Evolutionary conservation across 2,797 vertebrate species (phyloP), one percentile per base, ranked within the genome.

Genomic region (Mormyrus proboscirostris): DNA sequence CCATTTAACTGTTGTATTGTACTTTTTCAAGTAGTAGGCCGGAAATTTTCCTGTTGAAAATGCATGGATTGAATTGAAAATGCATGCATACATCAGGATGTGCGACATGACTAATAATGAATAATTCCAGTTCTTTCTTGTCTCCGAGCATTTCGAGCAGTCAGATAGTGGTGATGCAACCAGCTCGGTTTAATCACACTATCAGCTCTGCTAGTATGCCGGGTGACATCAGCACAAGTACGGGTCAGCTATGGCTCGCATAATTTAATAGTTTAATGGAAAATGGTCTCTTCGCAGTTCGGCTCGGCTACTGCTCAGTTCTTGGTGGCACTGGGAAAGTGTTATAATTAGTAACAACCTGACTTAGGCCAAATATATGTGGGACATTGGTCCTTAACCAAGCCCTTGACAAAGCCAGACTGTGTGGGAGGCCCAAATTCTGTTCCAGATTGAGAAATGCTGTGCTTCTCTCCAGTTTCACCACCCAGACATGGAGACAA

Each of bases 381-480:
- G 33, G 33, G 33, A 16, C 59, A 76, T 14, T 73, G 69, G 29
- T 38, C 33, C 10, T 41, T 19, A 65, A 65, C 8, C 25, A 65
- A 65, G 9, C 22, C 59, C 25, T 65, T 65, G 22, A 65, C 22
- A 65, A 65, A 65, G 59, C 22, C 25, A 65, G 22, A 65, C 59
- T 29, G 57, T 22, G n/a, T 22, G 9, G 22, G 59, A 25, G 8
- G 59, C 22, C 59, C 2, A 65, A 25, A 65, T 8, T 25, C 59
- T 10, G 59, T 62, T 62, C 59, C 59, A 62, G n/a, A 22, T 62
- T 10, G 10, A 10, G 22, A 12, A 65, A 3, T 29, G 8, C 25
- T 29, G 22, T 73, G 29, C 29, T 73, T 73, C 65, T 38, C 65
- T 73, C 89, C 76, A 90, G 50, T 90, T 91, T 69, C 89, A 57